Evolutionary conservation across 2,888 invertebrate species (phyloP), one percentile per base, ranked within the genome.

Genomic region (Poecilobothrus nobilitatus): DNA sequence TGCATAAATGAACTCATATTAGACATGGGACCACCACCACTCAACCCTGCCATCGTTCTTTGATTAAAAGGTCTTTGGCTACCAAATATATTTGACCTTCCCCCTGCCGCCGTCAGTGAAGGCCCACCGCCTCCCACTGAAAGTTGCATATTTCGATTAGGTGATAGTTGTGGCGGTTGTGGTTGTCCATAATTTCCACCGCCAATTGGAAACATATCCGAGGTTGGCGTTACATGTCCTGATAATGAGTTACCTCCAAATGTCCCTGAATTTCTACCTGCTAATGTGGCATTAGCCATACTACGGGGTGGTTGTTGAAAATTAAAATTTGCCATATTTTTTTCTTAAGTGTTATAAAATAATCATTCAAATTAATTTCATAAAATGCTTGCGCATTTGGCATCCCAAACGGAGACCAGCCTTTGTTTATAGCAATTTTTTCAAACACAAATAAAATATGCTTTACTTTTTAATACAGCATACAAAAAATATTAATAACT

Each of bases 271-370:
- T 86, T 86, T 85, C 82, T 87, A 75, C 81, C 85, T 77, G 86
- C 85, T 80, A 89, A 85, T 82, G 87, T 87, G 78, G 86, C 89
- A 83, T 91, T 91, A 83, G 91, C 91, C 85, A 93, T 89, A 86
- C 91, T 93, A 86, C 93, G 89, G 84, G 92, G 92, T 78, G 91
- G 89, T 85, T 90, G 90, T 84, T 91, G 91, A 85, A 92, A 92
- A 86, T 93, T 93, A 88, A 93, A 88, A 88, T 92, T 93, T 86
- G 93, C 93, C 92, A 94, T 93, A 88, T 53, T 53, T 53, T 53
- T n/a, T 53, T 53, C 53, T 53, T 53, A 53, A 53, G 5, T 27
- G 67, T 67, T 66, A 68, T 69, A 66, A 69, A 69, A 53, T 18
- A 18, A 18, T 53, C 53, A 53, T 53, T 53, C 53, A 53, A 18